Conservation (phyloP, 2,888 invertebrate genomes). For the Drosophila emarginata region DNA sequence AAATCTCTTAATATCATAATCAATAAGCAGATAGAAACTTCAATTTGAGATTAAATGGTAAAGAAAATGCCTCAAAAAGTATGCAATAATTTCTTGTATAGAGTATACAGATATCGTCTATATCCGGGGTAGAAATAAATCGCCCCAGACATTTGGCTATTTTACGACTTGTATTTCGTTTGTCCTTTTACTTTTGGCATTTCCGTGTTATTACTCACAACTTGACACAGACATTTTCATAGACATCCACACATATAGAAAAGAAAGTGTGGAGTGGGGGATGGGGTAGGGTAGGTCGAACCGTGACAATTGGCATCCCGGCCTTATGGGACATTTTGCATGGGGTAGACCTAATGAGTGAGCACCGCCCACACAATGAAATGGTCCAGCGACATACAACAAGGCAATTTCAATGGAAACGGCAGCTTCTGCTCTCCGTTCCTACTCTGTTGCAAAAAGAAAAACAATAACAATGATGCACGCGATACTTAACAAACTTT, state of each 20-base stretch:
- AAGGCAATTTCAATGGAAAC: conserved; percentile 47
- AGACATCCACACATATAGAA: conserved; percentile 42
- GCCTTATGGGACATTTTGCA: conserved; percentile 69
- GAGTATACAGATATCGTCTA: conserved; percentile 16
- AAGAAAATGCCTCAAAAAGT: conserved; percentile 43
- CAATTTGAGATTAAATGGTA: no score
- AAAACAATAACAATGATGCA: conserved; percentile 74
- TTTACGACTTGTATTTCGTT: conserved; percentile 57
- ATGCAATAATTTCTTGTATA: background rate
- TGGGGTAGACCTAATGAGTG: conserved; percentile 63
- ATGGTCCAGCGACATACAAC: conserved; percentile 48
- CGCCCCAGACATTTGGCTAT: conserved; percentile 18
- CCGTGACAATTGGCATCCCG: conserved; percentile 56
- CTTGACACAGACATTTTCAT: conserved; percentile 70
- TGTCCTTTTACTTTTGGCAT: conserved; percentile 46
- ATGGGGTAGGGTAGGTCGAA: background rate
- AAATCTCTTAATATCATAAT: background rate
- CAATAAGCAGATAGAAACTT: background rate
- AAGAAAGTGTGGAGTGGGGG: background rate
- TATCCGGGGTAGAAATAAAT: background rate
- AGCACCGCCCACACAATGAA: conserved; percentile 63
- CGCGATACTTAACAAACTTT: conserved; percentile 73
- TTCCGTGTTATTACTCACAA: conserved; percentile 75
- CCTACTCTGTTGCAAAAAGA: conserved; percentile 20
- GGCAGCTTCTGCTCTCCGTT: conserved; percentile 15